A percentile compares a stretch with the other conserved stretches of the same genome.
These are phyloP conservation scores for Alsophila aescularia DNA, from an alignment of 2,888 invertebrate genomes.

Conservation along the genomic window DNA sequence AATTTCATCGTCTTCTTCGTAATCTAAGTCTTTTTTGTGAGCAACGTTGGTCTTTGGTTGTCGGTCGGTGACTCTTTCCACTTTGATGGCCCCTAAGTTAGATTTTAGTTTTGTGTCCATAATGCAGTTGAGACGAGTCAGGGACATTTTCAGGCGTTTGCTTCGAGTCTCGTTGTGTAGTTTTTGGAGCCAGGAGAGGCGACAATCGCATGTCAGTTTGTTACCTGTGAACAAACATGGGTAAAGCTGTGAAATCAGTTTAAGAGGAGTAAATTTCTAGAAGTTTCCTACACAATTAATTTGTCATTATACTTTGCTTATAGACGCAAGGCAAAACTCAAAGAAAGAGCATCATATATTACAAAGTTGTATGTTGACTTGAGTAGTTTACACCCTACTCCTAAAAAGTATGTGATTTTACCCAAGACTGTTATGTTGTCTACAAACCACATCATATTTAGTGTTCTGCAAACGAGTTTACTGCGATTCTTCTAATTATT, in stretches of 20 bases:
- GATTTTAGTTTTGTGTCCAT: conserved; percentile 78
- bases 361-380: too few relatives aligned
- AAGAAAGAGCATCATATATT: too few relatives aligned
- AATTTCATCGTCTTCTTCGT: conserved; percentile 64
- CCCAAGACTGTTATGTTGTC: too few relatives aligned
- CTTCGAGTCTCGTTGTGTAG: conserved; percentile 90
- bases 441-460: too few relatives aligned
- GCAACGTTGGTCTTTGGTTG: conserved; percentile 42
- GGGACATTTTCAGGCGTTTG: conserved; percentile 85
- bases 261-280: too few relatives aligned
- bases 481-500: too few relatives aligned
- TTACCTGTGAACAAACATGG: conserved; percentile 86
- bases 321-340: too few relatives aligned
- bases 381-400: too few relatives aligned
- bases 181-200: conserved; percentile 90
- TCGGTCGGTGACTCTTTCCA: conserved; percentile 40
- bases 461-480: too few relatives aligned
- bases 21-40: conserved; percentile 56
- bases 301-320: too few relatives aligned
- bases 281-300: not conserved
- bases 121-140: conserved; percentile 88
- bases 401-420: too few relatives aligned
- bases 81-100: conserved; percentile 52
- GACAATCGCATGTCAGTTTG: conserved; percentile 92
- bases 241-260: not conserved